Base-by-base conservation (phyloP, 2,888 invertebrate species). In the Rotaria sp. region DNA sequence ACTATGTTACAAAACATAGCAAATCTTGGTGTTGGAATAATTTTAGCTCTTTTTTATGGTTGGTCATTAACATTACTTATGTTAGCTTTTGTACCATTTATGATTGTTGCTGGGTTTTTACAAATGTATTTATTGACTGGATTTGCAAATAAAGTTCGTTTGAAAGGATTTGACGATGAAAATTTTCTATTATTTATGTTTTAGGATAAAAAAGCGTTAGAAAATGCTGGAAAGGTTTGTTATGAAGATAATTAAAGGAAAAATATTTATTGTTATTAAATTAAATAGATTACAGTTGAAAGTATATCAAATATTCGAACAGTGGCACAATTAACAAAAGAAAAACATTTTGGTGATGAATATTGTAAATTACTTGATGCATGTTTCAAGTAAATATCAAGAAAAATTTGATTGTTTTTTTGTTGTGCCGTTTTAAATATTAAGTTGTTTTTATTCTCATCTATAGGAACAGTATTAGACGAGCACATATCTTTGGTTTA, bases 61-160 rank as follows among this genome's bases (percentile, higher is more conserved):
- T 92, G 92, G 92, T 90, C 92, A 87, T 89, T 92, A 88, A 91
- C 92, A 2, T 88, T 92, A 21, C 89, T 91, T 50, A 90, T 92
- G 45, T 87, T 91, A 18, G 90, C 89, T 3, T 90, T 91, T 85
- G 88, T 92, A 35, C 67, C 67, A 67, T 67, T 67, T 67, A 67
- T 67, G 67, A 67, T 67, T 38, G 18, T 67, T 67, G 48, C 89
- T 92, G 93, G 86, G 92, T 93, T 4, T 92, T 93, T 84, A 74
- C 45, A 59, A 85, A 85, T 41, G 38, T 55, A 59, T n/a, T 41
- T 84, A 50, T 41, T 86, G 30, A 86, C 86, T 85, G 86, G 86
- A 38, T 85, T 86, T 57, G 67, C 86, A 26, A 74, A 41, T 30
- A 86, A 85, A 88, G 93, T 93, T 88, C 92, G 92, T 15, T 90